These are phyloP conservation scores for Agriopis aurantiaria DNA, from an alignment of 2,888 invertebrate species.

Conservation along the genomic window DNA sequence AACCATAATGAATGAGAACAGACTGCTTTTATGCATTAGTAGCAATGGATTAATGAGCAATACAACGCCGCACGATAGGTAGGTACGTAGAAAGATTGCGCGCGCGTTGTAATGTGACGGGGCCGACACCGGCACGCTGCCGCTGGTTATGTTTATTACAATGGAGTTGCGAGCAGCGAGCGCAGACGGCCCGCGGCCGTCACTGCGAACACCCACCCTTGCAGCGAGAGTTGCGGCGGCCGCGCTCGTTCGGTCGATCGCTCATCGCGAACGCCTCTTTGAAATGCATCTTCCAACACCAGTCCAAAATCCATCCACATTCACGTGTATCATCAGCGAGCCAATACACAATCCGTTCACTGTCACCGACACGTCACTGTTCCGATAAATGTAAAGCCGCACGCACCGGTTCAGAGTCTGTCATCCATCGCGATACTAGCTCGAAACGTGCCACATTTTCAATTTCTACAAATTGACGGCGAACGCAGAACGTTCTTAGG, in stretches of 20 bases:
- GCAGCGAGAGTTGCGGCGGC: slow-evolving; percentile 85
- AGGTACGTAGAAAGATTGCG: slow-evolving; percentile 35
- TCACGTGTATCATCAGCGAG: slow-evolving; percentile 82
- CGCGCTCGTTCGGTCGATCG: slow-evolving; percentile 85
- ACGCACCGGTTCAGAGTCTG: slow-evolving; percentile 49
- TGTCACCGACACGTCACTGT: slow-evolving; percentile 73
- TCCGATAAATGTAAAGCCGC: slow-evolving; percentile 56
- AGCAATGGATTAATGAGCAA: slow-evolving; percentile 20
- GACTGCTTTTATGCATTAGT: not conserved
- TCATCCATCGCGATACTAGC: slow-evolving; percentile 69
- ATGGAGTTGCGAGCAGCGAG: slow-evolving; percentile 51
- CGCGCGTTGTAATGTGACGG: slow-evolving; percentile 43
- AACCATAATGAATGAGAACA: not conserved
- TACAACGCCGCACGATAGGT: slow-evolving; percentile 19
- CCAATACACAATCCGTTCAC: slow-evolving; percentile 78
- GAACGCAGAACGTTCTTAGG: slow-evolving; percentile 72
- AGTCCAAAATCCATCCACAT: slow-evolving; percentile 81
- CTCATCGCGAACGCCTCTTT: slow-evolving; percentile 86
- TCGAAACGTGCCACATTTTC: slow-evolving; percentile 77
- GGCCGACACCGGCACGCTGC: slow-evolving; percentile 33
- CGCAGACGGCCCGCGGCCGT: slow-evolving; percentile 65
- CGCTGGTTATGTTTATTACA: slow-evolving; percentile 49
- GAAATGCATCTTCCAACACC: slow-evolving; percentile 85
- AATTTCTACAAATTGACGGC: slow-evolving; percentile 69
- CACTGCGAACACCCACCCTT: slow-evolving; percentile 79